Evolutionary conservation across 2,888 invertebrate species (phyloP).

Genomic region (Rhagonycha lutea): DNA sequence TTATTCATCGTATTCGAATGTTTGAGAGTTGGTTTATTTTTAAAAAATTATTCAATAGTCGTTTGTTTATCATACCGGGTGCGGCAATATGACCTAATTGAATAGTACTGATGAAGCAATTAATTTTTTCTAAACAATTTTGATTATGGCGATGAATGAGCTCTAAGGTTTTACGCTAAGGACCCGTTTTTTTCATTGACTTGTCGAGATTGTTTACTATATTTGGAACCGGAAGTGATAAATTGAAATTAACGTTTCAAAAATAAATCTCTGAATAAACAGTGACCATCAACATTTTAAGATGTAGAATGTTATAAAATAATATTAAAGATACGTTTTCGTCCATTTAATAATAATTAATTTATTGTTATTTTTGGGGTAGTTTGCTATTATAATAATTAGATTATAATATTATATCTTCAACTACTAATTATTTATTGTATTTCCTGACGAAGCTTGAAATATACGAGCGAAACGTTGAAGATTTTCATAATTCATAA

Average conservation of each 20-base stretch:
- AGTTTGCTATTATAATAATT: no score
- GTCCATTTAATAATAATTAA: no score
- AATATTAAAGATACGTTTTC: no score
- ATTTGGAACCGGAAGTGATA: not conserved
- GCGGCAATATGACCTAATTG: not conserved
- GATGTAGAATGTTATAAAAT: no score
- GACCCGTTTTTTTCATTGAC: not conserved
- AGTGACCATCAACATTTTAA: not conserved
- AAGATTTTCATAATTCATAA: no score
- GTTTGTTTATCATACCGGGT: not conserved
- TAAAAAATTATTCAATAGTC: not conserved
- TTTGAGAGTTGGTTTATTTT: not conserved
- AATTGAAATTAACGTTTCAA: not conserved
- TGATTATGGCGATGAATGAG: not conserved
- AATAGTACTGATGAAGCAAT: no score
- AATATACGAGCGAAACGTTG: no score
- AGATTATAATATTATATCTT: no score
- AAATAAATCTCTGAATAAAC: no score
- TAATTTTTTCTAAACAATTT: not conserved
- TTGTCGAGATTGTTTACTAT: not conserved
- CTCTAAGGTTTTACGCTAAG: not conserved
- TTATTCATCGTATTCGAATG: not conserved
- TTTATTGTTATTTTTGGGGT: no score
- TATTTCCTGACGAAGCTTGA: no score
- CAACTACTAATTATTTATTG: no score